These are phyloP conservation scores for Achroia grisella DNA, from an alignment of 1,140 invertebrate species.

Conservation along the genomic window DNA sequence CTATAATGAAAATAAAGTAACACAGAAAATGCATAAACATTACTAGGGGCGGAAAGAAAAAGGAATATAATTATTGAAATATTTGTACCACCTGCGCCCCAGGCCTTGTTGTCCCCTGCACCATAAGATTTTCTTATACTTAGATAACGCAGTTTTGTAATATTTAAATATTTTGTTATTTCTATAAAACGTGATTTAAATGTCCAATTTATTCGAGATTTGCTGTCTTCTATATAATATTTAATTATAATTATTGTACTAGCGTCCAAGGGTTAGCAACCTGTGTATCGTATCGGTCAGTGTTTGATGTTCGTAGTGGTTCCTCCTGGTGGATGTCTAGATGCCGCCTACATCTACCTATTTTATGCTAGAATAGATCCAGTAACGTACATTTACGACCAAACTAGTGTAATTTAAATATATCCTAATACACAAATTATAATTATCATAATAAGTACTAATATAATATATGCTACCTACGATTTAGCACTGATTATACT, in stretches of 20 bases:
- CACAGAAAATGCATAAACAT: too few species aligned
- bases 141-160: background rate
- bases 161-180: constrained; percentile 5
- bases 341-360: constrained; percentile 20
- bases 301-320: constrained; percentile 31
- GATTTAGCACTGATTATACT: constrained; percentile 5
- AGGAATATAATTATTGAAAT: too few species aligned
- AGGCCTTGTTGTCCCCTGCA: background rate
- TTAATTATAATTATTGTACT: constrained; percentile 33
- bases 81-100: too few species aligned
- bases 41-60: too few species aligned
- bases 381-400: constrained; percentile 63
- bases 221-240: constrained; percentile 44
- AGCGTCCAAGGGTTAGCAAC: constrained; percentile 38
- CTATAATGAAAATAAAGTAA: too few species aligned
- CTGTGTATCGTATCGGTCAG: constrained; percentile 14
- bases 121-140: background rate
- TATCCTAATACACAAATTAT: constrained; percentile 54
- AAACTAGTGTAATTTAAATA: constrained; percentile 60
- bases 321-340: background rate
- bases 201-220: constrained; percentile 61
- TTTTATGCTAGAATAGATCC: constrained; percentile 58
- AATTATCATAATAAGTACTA: constrained; percentile 12
- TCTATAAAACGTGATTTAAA: constrained; percentile 47
- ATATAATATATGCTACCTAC: constrained; percentile 11